A percentile compares a stretch with the other conserved stretches of the same genome.
Evolutionary conservation across 37 sponge, comb jelly and placozoan species (phyloP).

Genomic region (Aplysina aerophoba): DNA sequence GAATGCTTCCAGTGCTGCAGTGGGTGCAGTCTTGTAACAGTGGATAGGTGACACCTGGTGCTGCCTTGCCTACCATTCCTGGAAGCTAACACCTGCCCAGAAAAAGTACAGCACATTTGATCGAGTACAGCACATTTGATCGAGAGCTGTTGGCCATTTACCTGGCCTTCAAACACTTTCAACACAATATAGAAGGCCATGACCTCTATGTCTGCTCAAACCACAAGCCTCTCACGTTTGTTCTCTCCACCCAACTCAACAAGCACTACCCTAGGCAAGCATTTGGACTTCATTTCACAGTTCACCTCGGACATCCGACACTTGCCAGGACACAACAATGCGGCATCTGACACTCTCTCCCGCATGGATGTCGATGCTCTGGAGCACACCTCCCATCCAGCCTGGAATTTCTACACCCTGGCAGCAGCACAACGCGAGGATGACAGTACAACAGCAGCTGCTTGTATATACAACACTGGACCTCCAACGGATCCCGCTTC

Average conservation of each 20-base stretch:
- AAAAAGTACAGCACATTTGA: too few species aligned
- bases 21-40: conserved; percentile 66
- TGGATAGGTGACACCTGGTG: conserved; percentile 24
- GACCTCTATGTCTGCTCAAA: conserved; percentile 13
- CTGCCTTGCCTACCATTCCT: conserved; percentile 3
- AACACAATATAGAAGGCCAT: conserved; percentile 18
- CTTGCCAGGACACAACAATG: neutral
- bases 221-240: conserved; percentile 35
- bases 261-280: neutral
- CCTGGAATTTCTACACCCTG: conserved; percentile 12
- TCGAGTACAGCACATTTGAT: conserved; percentile 49
- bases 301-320: conserved; percentile 32
- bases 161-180: conserved; percentile 23
- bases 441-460: conserved; percentile 2
- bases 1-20: conserved; percentile 57
- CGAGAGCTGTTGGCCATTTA: conserved; percentile 45
- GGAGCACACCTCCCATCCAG: conserved; percentile 4
- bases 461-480: neutral
- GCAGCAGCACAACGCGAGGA: conserved; percentile 22
- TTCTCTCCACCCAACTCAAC: neutral
- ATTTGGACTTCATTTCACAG: conserved; percentile 18
- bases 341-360: conserved; percentile 12
- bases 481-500: neutral
- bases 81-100: conserved; percentile 17
- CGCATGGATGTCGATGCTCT: neutral